Evolutionary conservation across 2,113 vertebrate genomes (phyloP).

Genomic region (Athene cunicularia): DNA sequence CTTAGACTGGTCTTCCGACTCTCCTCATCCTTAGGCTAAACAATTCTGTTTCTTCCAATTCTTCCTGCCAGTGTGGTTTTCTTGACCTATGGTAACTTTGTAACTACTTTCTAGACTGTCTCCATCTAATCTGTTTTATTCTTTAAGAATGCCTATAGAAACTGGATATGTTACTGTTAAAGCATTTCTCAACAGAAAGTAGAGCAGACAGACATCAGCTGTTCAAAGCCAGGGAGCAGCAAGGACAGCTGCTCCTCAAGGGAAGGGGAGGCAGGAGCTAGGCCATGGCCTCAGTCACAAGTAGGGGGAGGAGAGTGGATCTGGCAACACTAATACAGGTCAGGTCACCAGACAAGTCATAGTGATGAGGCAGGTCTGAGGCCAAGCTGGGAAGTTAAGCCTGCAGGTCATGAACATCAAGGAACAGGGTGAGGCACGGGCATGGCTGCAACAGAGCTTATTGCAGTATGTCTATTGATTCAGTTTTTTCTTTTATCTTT

Average conservation of each 20-base stretch:
- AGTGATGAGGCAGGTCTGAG: background rate
- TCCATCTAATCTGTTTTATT: background rate
- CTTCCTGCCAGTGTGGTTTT: background rate
- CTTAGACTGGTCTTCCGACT: background rate
- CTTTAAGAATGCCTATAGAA: background rate
- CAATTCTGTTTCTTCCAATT: background rate
- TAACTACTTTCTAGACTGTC: background rate
- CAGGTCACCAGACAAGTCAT: background rate
- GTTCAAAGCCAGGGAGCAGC: background rate
- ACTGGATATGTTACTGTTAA: background rate
- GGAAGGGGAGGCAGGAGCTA: background rate
- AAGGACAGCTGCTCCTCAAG: background rate
- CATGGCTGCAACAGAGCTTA: background rate
- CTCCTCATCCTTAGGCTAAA: background rate
- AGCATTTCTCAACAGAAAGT: background rate
- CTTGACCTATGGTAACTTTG: background rate
- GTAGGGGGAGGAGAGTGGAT: background rate
- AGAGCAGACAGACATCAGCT: background rate
- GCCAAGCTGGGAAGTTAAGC: background rate
- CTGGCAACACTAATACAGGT: background rate
- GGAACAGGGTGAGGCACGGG: background rate
- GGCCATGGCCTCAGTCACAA: background rate
- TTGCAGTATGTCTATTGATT: background rate
- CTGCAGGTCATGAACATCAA: background rate
- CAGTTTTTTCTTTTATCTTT: background rate